Evolutionary conservation across 2,113 vertebrate genomes (phyloP).

Genomic region (Pelusios castaneus): DNA sequence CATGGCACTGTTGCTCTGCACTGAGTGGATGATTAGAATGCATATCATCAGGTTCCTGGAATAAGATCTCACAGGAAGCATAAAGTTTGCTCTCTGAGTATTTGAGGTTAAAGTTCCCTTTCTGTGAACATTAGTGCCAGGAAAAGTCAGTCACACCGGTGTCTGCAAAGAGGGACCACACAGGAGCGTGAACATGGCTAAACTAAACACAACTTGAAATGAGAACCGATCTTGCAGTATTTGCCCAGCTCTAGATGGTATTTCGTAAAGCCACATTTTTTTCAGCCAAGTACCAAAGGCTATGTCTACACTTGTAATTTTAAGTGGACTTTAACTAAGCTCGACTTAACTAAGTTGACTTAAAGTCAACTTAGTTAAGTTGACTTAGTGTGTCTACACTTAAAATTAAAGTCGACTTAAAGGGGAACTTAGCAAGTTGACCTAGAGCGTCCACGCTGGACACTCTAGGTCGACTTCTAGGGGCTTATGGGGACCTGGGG

Average conservation of each 20-base stretch:
- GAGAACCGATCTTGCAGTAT: background rate
- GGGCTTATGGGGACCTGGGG: too few species aligned
- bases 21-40: background rate
- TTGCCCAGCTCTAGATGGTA: background rate
- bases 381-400: too few species aligned
- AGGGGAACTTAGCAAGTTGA: too few species aligned
- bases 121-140: background rate
- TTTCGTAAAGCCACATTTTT: background rate
- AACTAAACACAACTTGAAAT: background rate
- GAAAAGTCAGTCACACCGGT: background rate
- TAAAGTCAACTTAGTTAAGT: too few species aligned
- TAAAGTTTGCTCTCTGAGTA: background rate
- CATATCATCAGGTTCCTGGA: background rate
- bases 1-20: background rate
- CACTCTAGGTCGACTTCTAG: too few species aligned
- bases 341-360: too few species aligned
- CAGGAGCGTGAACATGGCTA: background rate
- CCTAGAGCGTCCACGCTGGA: too few species aligned
- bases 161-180: background rate
- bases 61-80: background rate
- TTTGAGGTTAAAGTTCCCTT: background rate
- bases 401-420: too few species aligned
- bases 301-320: too few species aligned
- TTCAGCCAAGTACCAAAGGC: background rate
- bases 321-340: too few species aligned